Base-by-base conservation (phyloP, 2,888 invertebrate genomes). In the Parascotia fuliginaria region DNA sequence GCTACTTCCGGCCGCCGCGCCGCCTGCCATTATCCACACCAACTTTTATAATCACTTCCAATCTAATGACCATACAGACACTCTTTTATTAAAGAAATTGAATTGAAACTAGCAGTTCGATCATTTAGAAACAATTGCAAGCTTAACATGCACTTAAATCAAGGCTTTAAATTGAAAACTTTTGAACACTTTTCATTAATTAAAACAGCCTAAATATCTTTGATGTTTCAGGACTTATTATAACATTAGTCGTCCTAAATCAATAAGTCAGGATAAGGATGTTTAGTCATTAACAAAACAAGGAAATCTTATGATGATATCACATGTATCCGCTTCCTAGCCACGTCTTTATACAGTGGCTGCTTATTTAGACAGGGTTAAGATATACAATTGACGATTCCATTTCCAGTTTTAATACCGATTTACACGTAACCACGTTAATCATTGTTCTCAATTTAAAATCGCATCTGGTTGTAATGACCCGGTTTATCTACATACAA, bases 1-100 rank as follows among this genome's bases (percentile, higher is more conserved):
- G 81, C 74, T 65, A 81, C 86, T 88, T 90, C 91, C 90, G 85
- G 74, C 68, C 62, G 74, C 67, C 61, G 31, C 40, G 67, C 59
- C 61, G 61, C 29, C 42, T 63, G 66, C 70, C 70, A 70, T 77
- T 77, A 76, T 78, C 75, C 75, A 71, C 69, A 66, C 72, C 59
- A 65, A 58, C 47, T 66, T 64, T 58, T 67, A 32, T 58, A 65
- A 67, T 65, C 49, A 55, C 48, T 65, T 64, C 59, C 34, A 50
- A 36, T 43, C 45, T 54, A 60, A 56, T 56, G 42, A n/a, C n/a
- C n/a, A n/a, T n/a, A n/a, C n/a, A n/a, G 45, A 49, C 37, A 44
- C 53, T 62, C 59, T 29, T 13, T 5, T 13, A 29, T 65, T 58
- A 55, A 55, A 64, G 67, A 56, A 55, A 65, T 55, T 54, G 36